Percentiles rank a stretch among this genome's conserved stretches.
Evolutionary conservation across 2,888 invertebrate genomes (phyloP).

Genomic region (Dicranocentrus wangi): DNA sequence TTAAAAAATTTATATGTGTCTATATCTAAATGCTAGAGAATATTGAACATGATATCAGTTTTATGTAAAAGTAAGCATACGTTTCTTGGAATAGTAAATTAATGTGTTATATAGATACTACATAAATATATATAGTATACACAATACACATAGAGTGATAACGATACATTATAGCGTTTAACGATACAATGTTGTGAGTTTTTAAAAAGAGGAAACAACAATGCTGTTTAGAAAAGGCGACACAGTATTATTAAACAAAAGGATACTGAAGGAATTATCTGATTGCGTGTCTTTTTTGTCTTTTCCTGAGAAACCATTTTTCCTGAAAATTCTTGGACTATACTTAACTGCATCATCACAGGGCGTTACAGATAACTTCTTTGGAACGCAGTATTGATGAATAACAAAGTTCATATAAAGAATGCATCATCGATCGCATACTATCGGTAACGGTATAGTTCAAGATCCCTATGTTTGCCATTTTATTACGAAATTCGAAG

Average conservation of each 20-base stretch:
- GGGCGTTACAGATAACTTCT: not conserved
- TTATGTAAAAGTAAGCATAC: not conserved
- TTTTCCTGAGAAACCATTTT: slow-evolving; percentile 22
- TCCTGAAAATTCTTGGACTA: not conserved
- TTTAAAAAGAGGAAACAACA: slow-evolving; percentile 33
- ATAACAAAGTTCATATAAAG: not conserved
- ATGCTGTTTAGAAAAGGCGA: slow-evolving; percentile 56
- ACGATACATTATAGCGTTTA: slow-evolving; percentile 49
- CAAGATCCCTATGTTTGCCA: too few relatives aligned
- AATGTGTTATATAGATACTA: slow-evolving; percentile 16
- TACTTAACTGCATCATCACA: slow-evolving; percentile 1
- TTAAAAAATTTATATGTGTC: not conserved
- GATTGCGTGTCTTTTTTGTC: slow-evolving; percentile 25
- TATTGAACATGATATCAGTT: not conserved
- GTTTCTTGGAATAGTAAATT: slow-evolving; percentile 11
- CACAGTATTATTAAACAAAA: slow-evolving; percentile 71
- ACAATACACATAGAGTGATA: slow-evolving; percentile 19
- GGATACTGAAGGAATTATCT: slow-evolving; percentile 23
- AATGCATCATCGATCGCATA: not conserved
- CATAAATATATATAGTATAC: slow-evolving; percentile 2
- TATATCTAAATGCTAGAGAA: not conserved
- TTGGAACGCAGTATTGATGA: not conserved
- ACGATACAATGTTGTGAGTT: slow-evolving; percentile 34
- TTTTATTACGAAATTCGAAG: not conserved
- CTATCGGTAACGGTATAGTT: not conserved